Evolutionary conservation across 1,140 invertebrate genomes (phyloP), one percentile per base, ranked within the genome.

Genomic region (Drosophila eugracilis): DNA sequence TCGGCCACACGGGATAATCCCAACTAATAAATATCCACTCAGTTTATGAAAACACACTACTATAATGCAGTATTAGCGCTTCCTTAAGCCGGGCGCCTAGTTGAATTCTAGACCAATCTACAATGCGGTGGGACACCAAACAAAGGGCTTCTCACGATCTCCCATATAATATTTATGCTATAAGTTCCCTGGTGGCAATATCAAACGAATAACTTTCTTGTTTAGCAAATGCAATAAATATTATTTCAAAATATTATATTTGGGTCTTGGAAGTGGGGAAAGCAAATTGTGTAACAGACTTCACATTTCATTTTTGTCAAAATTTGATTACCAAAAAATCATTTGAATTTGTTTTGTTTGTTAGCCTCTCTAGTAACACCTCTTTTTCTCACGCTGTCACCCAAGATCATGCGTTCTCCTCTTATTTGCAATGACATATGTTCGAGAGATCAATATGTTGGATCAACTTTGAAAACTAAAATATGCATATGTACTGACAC

Each of bases 91-190:
- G n/a, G 75, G 39, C 37, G 65, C 58, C 24, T 79, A 85, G 76
- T 86, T 69, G 34, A 80, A 85, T 62, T 72, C 37, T 85, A 85
- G 73, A 85, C 80, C 67, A 85, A 80, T 85, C 72, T 85, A 80
- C 62, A 47, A 49, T 44, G 47, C 36, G 57, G 26, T 41, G 54
- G 26, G 36, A 24, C 7, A 36, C 26, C n/a, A 58, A 36, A n/a
- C 26, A 7, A 41, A 52, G 17, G 22, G 15, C 9, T 41, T 50
- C 15, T 47, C 32, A 7, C 17, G 26, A 67, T 28, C 9, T 57
- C 44, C 67, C 24, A 26, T 37, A 36, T n/a, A 24, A 17, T 28
- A 17, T 28, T 21, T 34, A 41, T 26, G n/a, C 30, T 28, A 10
- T 44, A 30, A 59, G 48, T 48, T 39, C 10, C 15, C 57, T 49